Percentiles rank a stretch among this genome's conserved stretches.
phyloP scores from a whole-genome alignment of 2,797 vertebrate genomes.

The Arctocebus calabarensis region DNA sequence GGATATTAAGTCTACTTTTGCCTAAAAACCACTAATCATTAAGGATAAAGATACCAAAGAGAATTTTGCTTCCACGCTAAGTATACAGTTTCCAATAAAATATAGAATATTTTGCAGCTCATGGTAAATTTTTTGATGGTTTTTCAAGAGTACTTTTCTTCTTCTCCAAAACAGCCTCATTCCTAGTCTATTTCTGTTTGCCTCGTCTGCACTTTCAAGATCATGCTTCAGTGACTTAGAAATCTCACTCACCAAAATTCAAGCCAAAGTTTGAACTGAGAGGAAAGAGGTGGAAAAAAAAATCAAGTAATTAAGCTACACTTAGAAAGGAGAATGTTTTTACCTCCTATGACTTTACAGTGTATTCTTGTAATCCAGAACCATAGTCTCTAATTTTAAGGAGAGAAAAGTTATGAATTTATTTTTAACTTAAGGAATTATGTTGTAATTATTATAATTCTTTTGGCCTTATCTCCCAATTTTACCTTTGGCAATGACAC shows the following conservation, averaged over 20 bases:
- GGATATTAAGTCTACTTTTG: neutral
- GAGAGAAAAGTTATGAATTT: slow-evolving; percentile 28
- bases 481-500: slow-evolving; percentile 59
- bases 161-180: slow-evolving; percentile 76
- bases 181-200: slow-evolving; percentile 79
- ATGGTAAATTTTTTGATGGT: slow-evolving; percentile 47
- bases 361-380: slow-evolving; percentile 62
- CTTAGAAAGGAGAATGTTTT: slow-evolving; percentile 69
- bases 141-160: slow-evolving; percentile 66
- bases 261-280: slow-evolving; percentile 80
- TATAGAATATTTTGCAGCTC: slow-evolving; percentile 39
- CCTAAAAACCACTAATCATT: slow-evolving; percentile 50
- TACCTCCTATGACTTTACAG: slow-evolving; percentile 70
- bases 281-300: neutral
- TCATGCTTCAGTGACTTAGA: slow-evolving; percentile 81
- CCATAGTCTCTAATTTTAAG: slow-evolving; percentile 53
- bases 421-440: slow-evolving; percentile 59
- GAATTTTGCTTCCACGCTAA: slow-evolving; percentile 62
- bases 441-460: slow-evolving; percentile 50
- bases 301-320: slow-evolving; percentile 66
- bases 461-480: slow-evolving; percentile 34
- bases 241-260: slow-evolving; percentile 69
- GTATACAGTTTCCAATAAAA: slow-evolving; percentile 49
- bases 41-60: slow-evolving; percentile 33
- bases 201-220: slow-evolving; percentile 75